A percentile compares a stretch with the other conserved stretches of the same genome.
Conservation (phyloP, 2,888 invertebrate species). For the Cynaeus angustus region DNA sequence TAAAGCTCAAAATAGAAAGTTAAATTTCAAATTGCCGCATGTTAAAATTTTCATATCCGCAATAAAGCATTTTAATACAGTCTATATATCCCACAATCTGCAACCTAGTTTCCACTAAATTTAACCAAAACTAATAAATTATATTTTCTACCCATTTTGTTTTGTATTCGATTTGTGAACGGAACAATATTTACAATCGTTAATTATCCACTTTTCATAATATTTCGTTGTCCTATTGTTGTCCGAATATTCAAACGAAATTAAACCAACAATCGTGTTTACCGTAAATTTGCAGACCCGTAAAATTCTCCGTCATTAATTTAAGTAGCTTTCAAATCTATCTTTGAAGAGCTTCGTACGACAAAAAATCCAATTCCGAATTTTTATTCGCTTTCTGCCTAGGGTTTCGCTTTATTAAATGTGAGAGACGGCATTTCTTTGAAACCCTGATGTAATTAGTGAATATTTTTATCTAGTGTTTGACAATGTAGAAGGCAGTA, state of each 20-base stretch:
- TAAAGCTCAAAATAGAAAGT: too few species aligned
- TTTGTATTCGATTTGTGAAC: background rate
- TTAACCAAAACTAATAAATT: background rate
- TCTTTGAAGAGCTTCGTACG: conserved; percentile 7
- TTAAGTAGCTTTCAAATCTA: conserved; percentile 31
- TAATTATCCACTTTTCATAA: conserved; percentile 31
- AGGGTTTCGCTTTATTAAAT: conserved; percentile 30
- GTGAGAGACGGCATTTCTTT: conserved; percentile 13
- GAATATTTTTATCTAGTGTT: conserved; percentile 6
- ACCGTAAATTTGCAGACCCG: background rate
- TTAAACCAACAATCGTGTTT: conserved; percentile 21
- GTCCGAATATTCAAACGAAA: conserved; percentile 3
- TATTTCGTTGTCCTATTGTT: conserved; percentile 32
- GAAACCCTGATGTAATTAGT: background rate
- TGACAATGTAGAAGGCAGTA: background rate
- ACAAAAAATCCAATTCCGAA: conserved; percentile 17
- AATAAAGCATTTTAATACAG: too few species aligned
- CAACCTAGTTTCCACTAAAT: background rate
- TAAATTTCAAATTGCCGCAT: background rate
- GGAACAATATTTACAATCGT: conserved; percentile 25
- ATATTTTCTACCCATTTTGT: background rate
- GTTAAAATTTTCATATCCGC: too few species aligned
- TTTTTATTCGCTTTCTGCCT: conserved; percentile 18
- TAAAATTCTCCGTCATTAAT: conserved; percentile 31
- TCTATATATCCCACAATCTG: background rate